Evolutionary conservation across 2,113 vertebrate species (phyloP), one percentile per base, ranked within the genome.

Genomic region (Buteo buteo): DNA sequence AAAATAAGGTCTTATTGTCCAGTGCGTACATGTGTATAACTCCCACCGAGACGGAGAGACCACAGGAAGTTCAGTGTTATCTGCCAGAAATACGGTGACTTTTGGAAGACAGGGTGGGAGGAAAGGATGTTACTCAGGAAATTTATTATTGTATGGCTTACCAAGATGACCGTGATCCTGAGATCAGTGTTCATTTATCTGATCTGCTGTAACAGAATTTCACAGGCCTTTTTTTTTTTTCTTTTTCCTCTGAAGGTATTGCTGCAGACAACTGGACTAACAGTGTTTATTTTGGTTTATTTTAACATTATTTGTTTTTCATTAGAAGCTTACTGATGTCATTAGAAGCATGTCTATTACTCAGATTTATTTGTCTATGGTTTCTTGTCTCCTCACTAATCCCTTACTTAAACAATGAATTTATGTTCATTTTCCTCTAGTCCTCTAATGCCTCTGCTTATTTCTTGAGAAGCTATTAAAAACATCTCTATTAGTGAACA

Each of bases 311-410:
- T 88, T 95, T 92, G 34, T 73, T 94, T 94, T 95, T 85, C 84
- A 57, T 93, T 87, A 91, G 55, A 82, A 76, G 44, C 28, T 85
- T 82, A 82, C 26, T 88, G 73, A 74, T 94, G 74, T 84, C 70
- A 50, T 89, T 73, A 79, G 79, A 84, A 86, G 22, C 18, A 82
- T 25, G 22, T n/a, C 61, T 66, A 8, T 91, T 80, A 62, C 69
- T 92, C 70, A 91, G 44, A 93, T 90, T 82, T 94, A 85, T 92
- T 91, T 1, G 7, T 84, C 45, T 86, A 50, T 3, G 21, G 26
- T 81, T 87, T 88, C 87, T 91, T 70, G 78, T 95, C 84, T 95
- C 87, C 57, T 79, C 28, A 49, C 52, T 97, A 96, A 96, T 95
- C 83, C 49, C 77, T 96, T 86, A 54, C 54, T 71, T 91, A 96